These are phyloP conservation scores for Oscheius sp. DNA, from an alignment of 1,140 invertebrate species.

Conservation along the genomic window DNA sequence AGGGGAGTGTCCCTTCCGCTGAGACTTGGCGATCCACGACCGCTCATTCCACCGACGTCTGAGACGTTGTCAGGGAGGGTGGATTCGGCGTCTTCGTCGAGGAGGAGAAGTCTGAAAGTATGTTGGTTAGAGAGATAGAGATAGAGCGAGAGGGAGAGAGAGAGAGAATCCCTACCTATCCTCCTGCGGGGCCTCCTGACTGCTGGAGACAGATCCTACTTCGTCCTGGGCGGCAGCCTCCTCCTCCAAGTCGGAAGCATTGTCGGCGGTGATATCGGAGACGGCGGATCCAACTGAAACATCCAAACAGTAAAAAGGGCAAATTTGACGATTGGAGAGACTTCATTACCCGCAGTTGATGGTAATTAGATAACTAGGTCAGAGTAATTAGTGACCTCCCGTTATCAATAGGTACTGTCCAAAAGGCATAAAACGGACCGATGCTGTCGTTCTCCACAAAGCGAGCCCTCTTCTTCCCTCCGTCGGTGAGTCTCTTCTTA, in stretches of 20 bases:
- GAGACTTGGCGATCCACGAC: constrained; percentile 80
- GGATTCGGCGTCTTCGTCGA: constrained; percentile 74
- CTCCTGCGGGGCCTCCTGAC: constrained; percentile 15
- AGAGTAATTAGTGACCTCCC: too few species aligned
- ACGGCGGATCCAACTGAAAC: constrained; percentile 40
- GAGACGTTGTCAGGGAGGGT: constrained; percentile 69
- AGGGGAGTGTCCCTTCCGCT: constrained; percentile 84
- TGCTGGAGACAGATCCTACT: constrained; percentile 16
- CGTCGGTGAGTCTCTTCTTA: too few species aligned
- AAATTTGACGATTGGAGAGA: neutral
- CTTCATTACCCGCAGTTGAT: neutral
- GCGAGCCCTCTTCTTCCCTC: constrained; percentile 50
- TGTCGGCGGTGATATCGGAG: constrained; percentile 55
- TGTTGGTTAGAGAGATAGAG: too few species aligned
- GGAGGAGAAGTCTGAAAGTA: constrained; percentile 64
- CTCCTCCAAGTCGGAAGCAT: constrained; percentile 50
- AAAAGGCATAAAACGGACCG: constrained; percentile 16
- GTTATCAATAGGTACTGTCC: too few species aligned
- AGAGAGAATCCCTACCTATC: neutral
- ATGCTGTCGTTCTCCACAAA: constrained; percentile 54
- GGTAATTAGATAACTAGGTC: too few species aligned
- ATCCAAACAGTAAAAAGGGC: too few species aligned
- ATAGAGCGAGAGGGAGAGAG: neutral
- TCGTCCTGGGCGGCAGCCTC: constrained; percentile 38
- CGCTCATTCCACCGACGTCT: constrained; percentile 89